Evolutionary conservation across 2,888 invertebrate genomes (phyloP), one percentile per base, ranked within the genome.

Genomic region (Artemia sinica): DNA sequence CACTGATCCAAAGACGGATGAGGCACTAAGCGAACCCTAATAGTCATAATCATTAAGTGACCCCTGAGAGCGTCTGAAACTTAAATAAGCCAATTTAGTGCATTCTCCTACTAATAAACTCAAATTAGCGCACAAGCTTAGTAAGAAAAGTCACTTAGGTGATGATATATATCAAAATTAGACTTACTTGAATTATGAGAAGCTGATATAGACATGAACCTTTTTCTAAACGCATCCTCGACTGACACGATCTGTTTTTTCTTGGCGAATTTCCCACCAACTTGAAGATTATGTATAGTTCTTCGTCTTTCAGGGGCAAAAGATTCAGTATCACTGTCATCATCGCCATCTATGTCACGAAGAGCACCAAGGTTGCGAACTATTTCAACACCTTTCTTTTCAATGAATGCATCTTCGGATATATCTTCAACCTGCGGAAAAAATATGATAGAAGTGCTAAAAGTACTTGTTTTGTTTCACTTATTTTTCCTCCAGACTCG

Each of bases 321-420:
- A 0, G 12, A 7, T 48, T 10, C 58, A n/a, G 50, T 12, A 13
- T 69, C 69, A n/a, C 28, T 51, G 52, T 67, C 67, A 18, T 52
- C 12, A n/a, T 48, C 49, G 18, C 67, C 50, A 18, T 67, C 67
- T 7, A 66, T 49, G 2, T 49, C 67, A 6, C 49, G 49, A 9
- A 69, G 18, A 12, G 28, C 41, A 13, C 58, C 66, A 11, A 69
- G 11, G 50, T 69, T 49, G 13, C 50, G 14, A 13, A 51, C 69
- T 49, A 69, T 69, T 14, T 67, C 48, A 18, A 69, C 67, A 49
- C 66, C 69, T 49, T 69, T 69, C 51, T 69, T 67, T 50, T 69
- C 51, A 48, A 69, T 11, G 66, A 68, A 69, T 3, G 69, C 69
- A n/a, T 69, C 67, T n/a, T 69, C 69, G 11, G 69, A 69, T 8